Base-by-base conservation (phyloP, 1,140 invertebrate genomes). In the Argopecten irradians region DNA sequence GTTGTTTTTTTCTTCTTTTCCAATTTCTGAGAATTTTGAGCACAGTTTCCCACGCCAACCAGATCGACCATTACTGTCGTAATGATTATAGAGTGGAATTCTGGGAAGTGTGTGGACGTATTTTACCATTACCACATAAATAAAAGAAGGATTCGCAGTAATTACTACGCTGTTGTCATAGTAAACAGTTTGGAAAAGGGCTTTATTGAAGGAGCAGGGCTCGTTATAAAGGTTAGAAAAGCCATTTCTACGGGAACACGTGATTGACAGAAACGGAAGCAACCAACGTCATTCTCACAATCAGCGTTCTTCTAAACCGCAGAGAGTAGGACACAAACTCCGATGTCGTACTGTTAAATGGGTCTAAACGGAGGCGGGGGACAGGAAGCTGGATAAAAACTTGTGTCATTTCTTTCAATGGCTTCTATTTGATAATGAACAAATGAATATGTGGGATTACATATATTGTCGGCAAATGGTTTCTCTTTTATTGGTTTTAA, bases 241-340 rank as follows among this genome's bases (percentile, higher is more conserved):
- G 55, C 55, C 55, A 71, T 71, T 71, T 71, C 55, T 16, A 71
- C 55, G 28, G 55, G 55, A 71, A 71, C 55, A 28, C 5, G 55
- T 71, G 55, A 71, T 71, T 71, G 55, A 71, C 55, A 71, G 55
- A 28, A n/a, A 71, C 55, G 55, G 55, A 71, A 71, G 55, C 13
- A 71, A 71, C 55, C 16, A n/a, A 71, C 55, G n/a, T 71, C 55
- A 71, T 71, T 71, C 55, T 71, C n/a, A 71, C 55, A 71, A 71
- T 71, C n/a, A 71, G 22, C n/a, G 55, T 71, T n/a, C 28, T 71
- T 71, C n/a, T 11, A n/a, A 71, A 71, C 55, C n/a, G 55, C 55
- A 28, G n/a, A 22, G 28, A n/a, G n/a, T n/a, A 71, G 13, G 55
- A 5, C 55, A 11, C 22, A 71, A 71, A 71, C 55, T n/a, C n/a